Evolutionary conservation across 1,140 invertebrate genomes (phyloP).

Genomic region (Leptopilina clavipes): DNA sequence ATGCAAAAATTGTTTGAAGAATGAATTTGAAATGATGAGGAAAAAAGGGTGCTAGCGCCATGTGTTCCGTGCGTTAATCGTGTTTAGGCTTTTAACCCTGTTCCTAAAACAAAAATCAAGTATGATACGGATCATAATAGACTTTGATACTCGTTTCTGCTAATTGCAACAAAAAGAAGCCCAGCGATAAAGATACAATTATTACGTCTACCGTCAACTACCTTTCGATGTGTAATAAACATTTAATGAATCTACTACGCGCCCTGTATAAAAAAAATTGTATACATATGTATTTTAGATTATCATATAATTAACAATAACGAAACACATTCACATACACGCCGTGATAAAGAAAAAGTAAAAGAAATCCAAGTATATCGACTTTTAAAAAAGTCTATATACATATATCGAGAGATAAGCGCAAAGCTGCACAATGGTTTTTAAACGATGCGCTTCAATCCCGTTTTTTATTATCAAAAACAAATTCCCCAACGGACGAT

Average conservation of each 20-base stretch:
- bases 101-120: not conserved
- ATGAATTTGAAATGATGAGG: not conserved
- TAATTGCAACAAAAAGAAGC: slow-evolving; percentile 41
- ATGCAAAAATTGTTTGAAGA: not conserved
- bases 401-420: slow-evolving; percentile 42
- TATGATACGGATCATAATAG: not conserved
- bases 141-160: slow-evolving; percentile 33
- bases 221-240: slow-evolving; percentile 59
- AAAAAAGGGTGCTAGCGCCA: slow-evolving; percentile 26
- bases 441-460: slow-evolving; percentile 57
- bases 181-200: slow-evolving; percentile 26
- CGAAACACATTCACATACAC: slow-evolving; percentile 54
- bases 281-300: slow-evolving; percentile 73
- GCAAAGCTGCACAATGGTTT: slow-evolving; percentile 57
- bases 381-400: slow-evolving; percentile 13
- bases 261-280: slow-evolving; percentile 66
- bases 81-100: slow-evolving; percentile 14
- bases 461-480: slow-evolving; percentile 37
- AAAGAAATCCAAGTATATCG: not conserved
- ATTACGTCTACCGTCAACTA: slow-evolving; percentile 51
- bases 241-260: slow-evolving; percentile 65
- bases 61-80: slow-evolving; percentile 11
- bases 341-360: not conserved
- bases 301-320: slow-evolving; percentile 66
- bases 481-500: slow-evolving; percentile 35